These are phyloP conservation scores for Bagarius yarrelli DNA, from an alignment of 2,113 vertebrate species.

Conservation along the genomic window DNA sequence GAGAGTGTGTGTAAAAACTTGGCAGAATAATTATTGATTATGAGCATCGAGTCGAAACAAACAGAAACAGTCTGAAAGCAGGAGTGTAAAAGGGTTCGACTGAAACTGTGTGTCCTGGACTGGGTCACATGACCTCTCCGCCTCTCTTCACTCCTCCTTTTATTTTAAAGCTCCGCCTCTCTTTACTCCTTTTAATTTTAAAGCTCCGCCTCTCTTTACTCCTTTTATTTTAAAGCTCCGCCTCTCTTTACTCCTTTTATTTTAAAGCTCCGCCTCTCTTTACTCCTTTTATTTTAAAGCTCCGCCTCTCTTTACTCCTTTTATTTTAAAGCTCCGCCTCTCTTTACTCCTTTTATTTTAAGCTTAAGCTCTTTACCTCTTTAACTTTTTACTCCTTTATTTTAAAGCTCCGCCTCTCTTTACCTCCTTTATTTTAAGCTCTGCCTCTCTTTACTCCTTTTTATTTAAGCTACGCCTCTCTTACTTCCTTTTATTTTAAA, in stretches of 20 bases:
- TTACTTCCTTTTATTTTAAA: not conserved
- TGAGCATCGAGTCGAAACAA: not conserved
- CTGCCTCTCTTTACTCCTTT: no score
- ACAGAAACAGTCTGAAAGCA: not conserved
- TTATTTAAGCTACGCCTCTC: not conserved
- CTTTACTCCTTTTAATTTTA: no score
- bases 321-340: not conserved
- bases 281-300: not conserved
- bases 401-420: not conserved
- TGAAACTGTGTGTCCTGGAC: not conserved
- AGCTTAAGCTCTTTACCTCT: no score
- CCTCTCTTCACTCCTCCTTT: no score
- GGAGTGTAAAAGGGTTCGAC: not conserved
- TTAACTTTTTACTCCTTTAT: no score
- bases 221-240: no score
- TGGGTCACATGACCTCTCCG: not conserved
- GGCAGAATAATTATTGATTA: not conserved
- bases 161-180: not conserved
- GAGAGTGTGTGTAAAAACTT: not conserved
- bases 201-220: no score
- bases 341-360: no score
- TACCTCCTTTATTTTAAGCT: no score
- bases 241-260: not conserved
- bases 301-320: not conserved
- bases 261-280: not conserved